These are phyloP conservation scores for Gnathochromis pfefferi DNA, from an alignment of 2,113 vertebrate species.

Conservation along the genomic window DNA sequence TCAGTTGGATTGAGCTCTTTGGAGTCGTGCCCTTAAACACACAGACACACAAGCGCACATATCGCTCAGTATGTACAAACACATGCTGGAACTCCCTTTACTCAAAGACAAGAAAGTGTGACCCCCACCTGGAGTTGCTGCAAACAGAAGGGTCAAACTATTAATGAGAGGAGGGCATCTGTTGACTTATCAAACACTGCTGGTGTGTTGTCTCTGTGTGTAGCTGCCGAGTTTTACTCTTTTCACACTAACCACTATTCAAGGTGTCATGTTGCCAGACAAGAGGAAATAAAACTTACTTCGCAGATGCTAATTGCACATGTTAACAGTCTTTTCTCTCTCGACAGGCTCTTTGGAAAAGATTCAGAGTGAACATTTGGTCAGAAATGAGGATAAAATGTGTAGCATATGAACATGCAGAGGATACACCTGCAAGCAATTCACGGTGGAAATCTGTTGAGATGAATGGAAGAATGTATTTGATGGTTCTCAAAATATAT, in stretches of 20 bases:
- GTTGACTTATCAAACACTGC: conserved; percentile 13
- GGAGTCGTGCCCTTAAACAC: not conserved
- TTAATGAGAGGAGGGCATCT: conserved; percentile 28
- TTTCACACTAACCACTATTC: conserved; percentile 18
- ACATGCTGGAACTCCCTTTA: not conserved
- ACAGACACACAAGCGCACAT: not conserved
- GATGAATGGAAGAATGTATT: not conserved
- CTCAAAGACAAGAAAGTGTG: not conserved
- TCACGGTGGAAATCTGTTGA: not conserved
- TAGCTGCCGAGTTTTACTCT: not conserved
- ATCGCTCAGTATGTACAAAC: not conserved
- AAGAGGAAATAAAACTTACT: conserved; percentile 7
- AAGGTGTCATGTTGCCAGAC: conserved; percentile 41
- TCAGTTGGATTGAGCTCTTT: not conserved
- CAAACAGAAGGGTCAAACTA: conserved; percentile 40
- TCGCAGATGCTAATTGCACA: not conserved
- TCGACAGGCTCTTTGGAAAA: not conserved
- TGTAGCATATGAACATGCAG: not conserved
- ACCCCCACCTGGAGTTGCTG: conserved; percentile 16
- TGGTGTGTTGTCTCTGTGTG: not conserved
- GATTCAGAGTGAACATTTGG: not conserved
- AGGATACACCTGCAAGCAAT: conserved; percentile 16
- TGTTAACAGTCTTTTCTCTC: not conserved
- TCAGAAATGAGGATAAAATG: not conserved
- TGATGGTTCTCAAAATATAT: conserved; percentile 5